A percentile compares a stretch with the other conserved stretches of the same genome.
Evolutionary conservation across 2,888 invertebrate species (phyloP).

Genomic region (Leptodirus hochenwartii): DNA sequence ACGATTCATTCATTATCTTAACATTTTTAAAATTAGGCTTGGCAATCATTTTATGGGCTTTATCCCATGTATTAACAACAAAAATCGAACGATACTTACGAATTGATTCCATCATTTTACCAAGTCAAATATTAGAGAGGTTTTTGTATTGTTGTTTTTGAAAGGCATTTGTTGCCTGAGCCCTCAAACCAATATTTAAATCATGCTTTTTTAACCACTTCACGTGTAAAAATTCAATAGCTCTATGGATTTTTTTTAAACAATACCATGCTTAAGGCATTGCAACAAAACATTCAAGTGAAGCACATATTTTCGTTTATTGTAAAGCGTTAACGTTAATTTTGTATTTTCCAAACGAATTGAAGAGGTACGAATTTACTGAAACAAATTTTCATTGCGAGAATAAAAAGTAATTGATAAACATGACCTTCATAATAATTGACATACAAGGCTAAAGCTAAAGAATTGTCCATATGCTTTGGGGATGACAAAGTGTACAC

Average conservation of each 20-base stretch:
- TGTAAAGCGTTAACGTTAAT: constrained; percentile 5
- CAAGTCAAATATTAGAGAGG: constrained; percentile 13
- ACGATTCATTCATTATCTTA: constrained; percentile 18
- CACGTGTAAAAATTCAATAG: constrained; percentile 4
- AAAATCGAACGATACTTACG: constrained; percentile 21
- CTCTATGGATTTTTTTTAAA: constrained; percentile 4
- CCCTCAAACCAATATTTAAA: constrained; percentile 5
- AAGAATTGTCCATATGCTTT: too few species aligned
- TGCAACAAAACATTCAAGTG: constrained; percentile 5
- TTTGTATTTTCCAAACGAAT: too few species aligned
- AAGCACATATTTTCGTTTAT: constrained; percentile 5
- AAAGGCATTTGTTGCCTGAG: constrained; percentile 2
- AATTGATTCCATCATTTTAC: constrained; percentile 25
- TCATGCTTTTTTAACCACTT: background rate
- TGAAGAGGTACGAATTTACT: too few species aligned
- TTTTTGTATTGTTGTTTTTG: too few species aligned
- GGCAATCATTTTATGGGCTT: constrained; percentile 9
- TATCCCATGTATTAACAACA: constrained; percentile 14
- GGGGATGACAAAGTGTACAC: too few species aligned
- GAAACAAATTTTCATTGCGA: too few species aligned
- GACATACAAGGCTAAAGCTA: too few species aligned
- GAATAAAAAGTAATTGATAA: too few species aligned
- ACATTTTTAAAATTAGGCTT: constrained; percentile 16
- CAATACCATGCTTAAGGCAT: background rate
- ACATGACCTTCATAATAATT: too few species aligned